phyloP scores from a whole-genome alignment of 2,113 vertebrate species.

The Carettochelys insculpta region DNA sequence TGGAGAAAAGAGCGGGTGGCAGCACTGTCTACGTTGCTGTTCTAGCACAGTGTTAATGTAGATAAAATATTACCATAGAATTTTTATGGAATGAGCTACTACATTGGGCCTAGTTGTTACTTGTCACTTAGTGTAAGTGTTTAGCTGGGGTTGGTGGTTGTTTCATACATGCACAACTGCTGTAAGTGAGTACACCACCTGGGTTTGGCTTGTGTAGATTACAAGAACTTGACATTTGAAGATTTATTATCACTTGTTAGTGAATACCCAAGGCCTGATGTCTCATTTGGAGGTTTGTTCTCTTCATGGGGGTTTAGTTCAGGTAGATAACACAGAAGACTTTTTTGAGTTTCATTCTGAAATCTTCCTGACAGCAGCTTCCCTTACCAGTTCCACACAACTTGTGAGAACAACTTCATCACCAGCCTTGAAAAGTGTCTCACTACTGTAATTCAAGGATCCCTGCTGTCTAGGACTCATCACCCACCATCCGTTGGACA shows the following conservation, averaged over 20 bases:
- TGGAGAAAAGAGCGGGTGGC: neutral
- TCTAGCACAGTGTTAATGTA: fast-evolving
- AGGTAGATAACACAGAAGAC: too few relatives aligned
- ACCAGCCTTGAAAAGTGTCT: neutral
- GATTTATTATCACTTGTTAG: too few relatives aligned
- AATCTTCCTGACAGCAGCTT: too few relatives aligned
- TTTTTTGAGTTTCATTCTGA: too few relatives aligned
- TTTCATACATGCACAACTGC: too few relatives aligned
- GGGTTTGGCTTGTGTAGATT: too few relatives aligned
- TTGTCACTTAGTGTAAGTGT: neutral
- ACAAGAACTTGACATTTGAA: too few relatives aligned
- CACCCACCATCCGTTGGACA: neutral
- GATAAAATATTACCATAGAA: neutral
- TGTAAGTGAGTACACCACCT: too few relatives aligned
- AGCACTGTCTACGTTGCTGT: neutral
- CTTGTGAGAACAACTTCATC: neutral
- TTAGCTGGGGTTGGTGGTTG: conserved; percentile 7
- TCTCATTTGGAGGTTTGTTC: too few relatives aligned
- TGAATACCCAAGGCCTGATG: too few relatives aligned
- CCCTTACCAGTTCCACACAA: neutral
- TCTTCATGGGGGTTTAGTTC: too few relatives aligned
- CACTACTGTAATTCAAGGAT: neutral
- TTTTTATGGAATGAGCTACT: neutral
- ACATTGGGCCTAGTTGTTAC: fast-evolving
- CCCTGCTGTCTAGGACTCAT: neutral